Evolutionary conservation across 2,113 vertebrate genomes (phyloP), one percentile per base, ranked within the genome.

Genomic region (Thalassoma bifasciatum): DNA sequence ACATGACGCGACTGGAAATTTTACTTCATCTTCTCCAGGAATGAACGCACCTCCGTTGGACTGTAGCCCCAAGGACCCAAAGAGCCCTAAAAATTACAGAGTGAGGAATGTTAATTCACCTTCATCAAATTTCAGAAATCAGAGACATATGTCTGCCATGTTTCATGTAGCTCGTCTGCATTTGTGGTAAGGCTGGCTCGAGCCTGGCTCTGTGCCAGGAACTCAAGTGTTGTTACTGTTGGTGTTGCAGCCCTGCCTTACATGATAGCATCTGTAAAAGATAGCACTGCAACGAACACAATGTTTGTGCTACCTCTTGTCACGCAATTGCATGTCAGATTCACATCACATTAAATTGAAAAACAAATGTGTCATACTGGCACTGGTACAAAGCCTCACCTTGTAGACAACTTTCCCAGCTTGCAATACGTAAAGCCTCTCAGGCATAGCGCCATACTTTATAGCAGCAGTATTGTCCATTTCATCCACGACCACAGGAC

Each of bases 401-500:
- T 97, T 96, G 85, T 96, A 97, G 74, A 94, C 74, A 36, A 98
- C 87, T 54, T 94, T 96, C 24, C 96, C 95, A 37, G 89, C 88
- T 81, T 94, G 95, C 38, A 98, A 91, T 68, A 98, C 42, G 0
- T 97, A 99, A 1, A 98, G 94, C 70, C 96, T 93, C 84, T 99
- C 96, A 0, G 97, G 97, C 62, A 96, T 23, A 0, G 96, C 96
- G 0, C 94, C 97, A 0, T 98, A 99, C 78, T 93, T 93, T 2
- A 92, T 86, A 42, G 94, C 90, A 26, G 94, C 90, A 53, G 56
- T 17, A 67, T 98, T 92, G 51, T 89, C 92, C 95, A 99, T 97
- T 0, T 94, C 94, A 74, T 98, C 97, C 77, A 97, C 92, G 37
- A 98, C 96, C 82, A 99, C 94, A 0, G 96, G 95, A 34, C 97